Percentiles rank a stretch among this genome's conserved stretches.
Evolutionary conservation across 2,797 vertebrate genomes (phyloP).

Genomic region (Okamejei kenojei): DNA sequence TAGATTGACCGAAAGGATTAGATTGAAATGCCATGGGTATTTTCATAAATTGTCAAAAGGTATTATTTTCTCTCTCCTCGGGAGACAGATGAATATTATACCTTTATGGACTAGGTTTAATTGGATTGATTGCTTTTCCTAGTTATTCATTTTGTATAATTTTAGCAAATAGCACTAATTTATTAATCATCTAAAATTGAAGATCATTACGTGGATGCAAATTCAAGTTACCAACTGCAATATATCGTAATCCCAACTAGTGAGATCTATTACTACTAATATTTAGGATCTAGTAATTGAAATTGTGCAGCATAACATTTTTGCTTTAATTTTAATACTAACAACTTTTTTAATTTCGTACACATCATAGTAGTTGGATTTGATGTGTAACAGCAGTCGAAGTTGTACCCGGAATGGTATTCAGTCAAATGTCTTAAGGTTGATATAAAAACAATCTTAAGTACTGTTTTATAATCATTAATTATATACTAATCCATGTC

Average conservation of each 20-base stretch:
- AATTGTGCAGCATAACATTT: not conserved
- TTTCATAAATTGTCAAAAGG: not conserved
- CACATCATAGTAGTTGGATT: not conserved
- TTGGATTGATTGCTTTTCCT: not conserved
- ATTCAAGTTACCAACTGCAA: not conserved
- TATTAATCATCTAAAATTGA: not conserved
- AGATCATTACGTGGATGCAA: not conserved
- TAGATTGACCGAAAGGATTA: not conserved
- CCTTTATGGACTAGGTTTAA: not conserved
- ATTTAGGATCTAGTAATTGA: not conserved
- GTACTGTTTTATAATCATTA: not conserved
- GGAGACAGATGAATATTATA: not conserved
- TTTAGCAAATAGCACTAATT: not conserved
- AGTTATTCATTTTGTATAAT: not conserved
- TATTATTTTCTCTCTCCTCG: not conserved
- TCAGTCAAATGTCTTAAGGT: not conserved
- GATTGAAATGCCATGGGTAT: not conserved
- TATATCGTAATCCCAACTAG: not conserved
- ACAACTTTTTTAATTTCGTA: not conserved
- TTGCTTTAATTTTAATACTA: not conserved
- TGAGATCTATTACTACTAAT: not conserved
- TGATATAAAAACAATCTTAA: not conserved
- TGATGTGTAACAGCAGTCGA: not conserved
- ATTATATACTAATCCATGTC: not conserved
- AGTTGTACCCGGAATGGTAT: not conserved